Evolutionary conservation across 2,888 invertebrate genomes (phyloP).

Genomic region (Prenolepis imparis): DNA sequence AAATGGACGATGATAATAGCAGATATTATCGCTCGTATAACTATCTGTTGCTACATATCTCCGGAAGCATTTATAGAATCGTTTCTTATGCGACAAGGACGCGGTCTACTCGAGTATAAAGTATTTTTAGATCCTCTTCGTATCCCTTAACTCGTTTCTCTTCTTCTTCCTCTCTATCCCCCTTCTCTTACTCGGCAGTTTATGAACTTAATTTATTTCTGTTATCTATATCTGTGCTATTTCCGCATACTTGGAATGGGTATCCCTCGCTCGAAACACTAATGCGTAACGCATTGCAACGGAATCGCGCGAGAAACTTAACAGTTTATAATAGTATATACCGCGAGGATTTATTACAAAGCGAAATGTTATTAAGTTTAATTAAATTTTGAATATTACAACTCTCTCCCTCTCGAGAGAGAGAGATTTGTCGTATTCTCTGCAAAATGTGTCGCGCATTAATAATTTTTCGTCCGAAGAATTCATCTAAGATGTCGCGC

Average conservation of each 20-base stretch:
- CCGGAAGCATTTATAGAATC: neutral
- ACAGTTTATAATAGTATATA: slow-evolving; percentile 34
- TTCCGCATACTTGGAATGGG: slow-evolving; percentile 40
- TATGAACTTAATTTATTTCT: slow-evolving; percentile 42
- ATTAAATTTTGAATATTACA: slow-evolving; percentile 36
- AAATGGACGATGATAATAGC: neutral
- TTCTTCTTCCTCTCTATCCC: neutral
- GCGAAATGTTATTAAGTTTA: slow-evolving; percentile 40
- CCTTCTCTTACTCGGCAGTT: neutral
- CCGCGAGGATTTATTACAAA: slow-evolving; percentile 36
- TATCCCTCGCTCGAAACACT: slow-evolving; percentile 27
- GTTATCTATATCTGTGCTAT: slow-evolving; percentile 10
- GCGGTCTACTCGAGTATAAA: neutral
- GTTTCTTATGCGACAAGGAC: slow-evolving; percentile 18
- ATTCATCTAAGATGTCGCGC: neutral
- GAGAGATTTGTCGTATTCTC: neutral
- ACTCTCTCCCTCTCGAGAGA: neutral
- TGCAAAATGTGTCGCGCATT: neutral
- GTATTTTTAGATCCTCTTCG: slow-evolving; percentile 4
- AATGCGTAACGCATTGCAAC: slow-evolving; percentile 22
- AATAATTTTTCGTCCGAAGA: neutral
- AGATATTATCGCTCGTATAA: neutral
- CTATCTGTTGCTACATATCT: neutral
- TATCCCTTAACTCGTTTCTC: neutral
- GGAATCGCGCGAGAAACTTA: slow-evolving; percentile 28